A percentile compares a stretch with the other conserved stretches of the same genome.
phyloP scores from a whole-genome alignment of 2,113 vertebrate genomes.

The Semicossyphus pulcher region DNA sequence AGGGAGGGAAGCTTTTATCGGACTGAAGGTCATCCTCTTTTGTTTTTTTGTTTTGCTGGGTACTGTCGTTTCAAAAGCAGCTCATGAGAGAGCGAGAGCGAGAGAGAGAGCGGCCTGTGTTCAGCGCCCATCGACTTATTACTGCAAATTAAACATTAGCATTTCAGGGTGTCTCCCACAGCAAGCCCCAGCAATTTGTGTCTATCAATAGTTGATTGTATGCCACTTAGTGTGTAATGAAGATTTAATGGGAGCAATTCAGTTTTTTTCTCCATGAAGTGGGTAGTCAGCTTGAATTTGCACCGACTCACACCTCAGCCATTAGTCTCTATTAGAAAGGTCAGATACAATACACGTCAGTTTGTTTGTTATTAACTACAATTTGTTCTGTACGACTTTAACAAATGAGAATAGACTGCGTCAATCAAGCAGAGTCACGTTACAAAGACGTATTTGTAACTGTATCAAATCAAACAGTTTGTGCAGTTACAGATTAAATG shows the following conservation, averaged over 20 bases:
- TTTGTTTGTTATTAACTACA: constrained; percentile 65
- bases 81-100: constrained; percentile 47
- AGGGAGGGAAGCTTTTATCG: constrained; percentile 62
- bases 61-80: constrained; percentile 56
- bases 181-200: constrained; percentile 82
- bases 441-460: too few relatives aligned
- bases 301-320: constrained; percentile 54
- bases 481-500: too few relatives aligned
- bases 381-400: constrained; percentile 55
- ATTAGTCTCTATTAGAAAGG: constrained; percentile 81
- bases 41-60: constrained; percentile 63
- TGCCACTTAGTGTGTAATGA: constrained; percentile 85
- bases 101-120: constrained; percentile 47
- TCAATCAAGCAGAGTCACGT: constrained; percentile 31
- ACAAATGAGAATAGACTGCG: constrained; percentile 28
- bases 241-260: constrained; percentile 84
- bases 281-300: constrained; percentile 74
- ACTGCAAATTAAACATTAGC: constrained; percentile 83
- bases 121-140: constrained; percentile 69
- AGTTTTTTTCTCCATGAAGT: constrained; percentile 62
- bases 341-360: constrained; percentile 54
- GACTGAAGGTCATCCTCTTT: constrained; percentile 72
- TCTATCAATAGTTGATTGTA: constrained; percentile 84
- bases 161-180: constrained; percentile 76
- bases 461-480: constrained; percentile 7